These are phyloP conservation scores for Melinaea menophilus DNA, from an alignment of 2,888 invertebrate species.

Conservation along the genomic window DNA sequence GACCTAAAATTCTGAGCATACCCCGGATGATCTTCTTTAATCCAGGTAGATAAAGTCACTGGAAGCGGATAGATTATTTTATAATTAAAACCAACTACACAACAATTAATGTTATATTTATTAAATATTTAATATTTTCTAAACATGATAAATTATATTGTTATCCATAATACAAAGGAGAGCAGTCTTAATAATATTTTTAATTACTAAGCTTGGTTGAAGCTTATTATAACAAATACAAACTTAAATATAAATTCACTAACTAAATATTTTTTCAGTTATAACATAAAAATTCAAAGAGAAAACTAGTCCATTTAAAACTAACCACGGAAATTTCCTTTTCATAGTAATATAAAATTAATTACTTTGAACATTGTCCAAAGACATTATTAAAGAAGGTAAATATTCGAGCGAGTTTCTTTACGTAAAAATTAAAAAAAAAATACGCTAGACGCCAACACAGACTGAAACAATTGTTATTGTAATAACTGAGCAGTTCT, in stretches of 20 bases:
- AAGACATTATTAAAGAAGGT: conserved; percentile 4
- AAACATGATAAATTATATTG: too few species aligned
- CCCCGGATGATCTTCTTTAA: too few species aligned
- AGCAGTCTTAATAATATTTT: too few species aligned
- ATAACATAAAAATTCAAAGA: background rate
- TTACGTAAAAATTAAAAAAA: conserved; percentile 18
- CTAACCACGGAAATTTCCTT: background rate
- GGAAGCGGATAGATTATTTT: too few species aligned
- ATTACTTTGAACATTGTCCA: conserved; percentile 7
- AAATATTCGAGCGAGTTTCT: conserved; percentile 6
- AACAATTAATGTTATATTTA: too few species aligned
- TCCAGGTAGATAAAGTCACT: too few species aligned
- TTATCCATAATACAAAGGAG: too few species aligned
- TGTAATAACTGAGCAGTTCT: conserved; percentile 41
- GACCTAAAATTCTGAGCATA: too few species aligned
- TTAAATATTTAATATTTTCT: too few species aligned
- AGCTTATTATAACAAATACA: too few species aligned
- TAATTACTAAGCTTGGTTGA: too few species aligned
- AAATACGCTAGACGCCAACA: conserved; percentile 22
- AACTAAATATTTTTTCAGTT: conserved; percentile 1
- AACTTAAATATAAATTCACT: background rate
- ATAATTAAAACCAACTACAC: too few species aligned
- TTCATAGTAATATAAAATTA: conserved; percentile 7
- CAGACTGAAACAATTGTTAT: conserved; percentile 41
- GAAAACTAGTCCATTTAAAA: conserved; percentile 6